Evolutionary conservation across 1,140 invertebrate genomes (phyloP), one percentile per base, ranked within the genome.

Genomic region (Drosophila bipectinata): DNA sequence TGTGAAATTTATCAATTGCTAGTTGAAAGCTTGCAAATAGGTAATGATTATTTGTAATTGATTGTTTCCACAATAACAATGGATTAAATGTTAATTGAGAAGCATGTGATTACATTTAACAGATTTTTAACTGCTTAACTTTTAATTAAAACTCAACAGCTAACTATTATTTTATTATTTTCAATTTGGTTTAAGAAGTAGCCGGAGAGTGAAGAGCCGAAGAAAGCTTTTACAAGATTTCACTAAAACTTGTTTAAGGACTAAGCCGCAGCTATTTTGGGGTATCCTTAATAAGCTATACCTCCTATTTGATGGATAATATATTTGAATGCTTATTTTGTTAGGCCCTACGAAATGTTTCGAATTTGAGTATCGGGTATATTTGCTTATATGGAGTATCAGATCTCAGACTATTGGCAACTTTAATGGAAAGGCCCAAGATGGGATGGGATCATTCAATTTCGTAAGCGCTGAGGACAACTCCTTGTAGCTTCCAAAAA

Each of bases 401-500:
- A 28, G 26, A 28, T 28, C 5, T 28, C 26, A 7, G 26, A 28
- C 26, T 1, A 5, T 28, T 9, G 34, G 9, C 9, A 37, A 37
- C 14, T 44, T 44, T 44, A 5, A 44, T 44, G 4, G 26, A 7
- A 7, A 28, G 6, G 26, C 26, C 6, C 21, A 21, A 21, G 26
- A 28, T 5, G 26, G 6, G 26, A 28, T 6, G 26, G 26, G 26
- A 28, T 44, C 14, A 44, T 44, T 44, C 6, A 4, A 18, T 47
- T 21, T 47, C 9, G 8, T 9, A 21, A 47, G 44, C 44, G 44
- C 8, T 48, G 14, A 41, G 62, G 59, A 21, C 72, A 80, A 26
- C 26, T 58, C 58, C 73, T 47, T 26, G n/a, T 64, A 77, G 69
- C 79, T 72, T 77, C 58, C 79, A 82, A 81, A 68, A 72, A 63